These are phyloP conservation scores for Ictidomys tridecemlineatus DNA, from an alignment of 2,113 vertebrate species.

Conservation along the genomic window DNA sequence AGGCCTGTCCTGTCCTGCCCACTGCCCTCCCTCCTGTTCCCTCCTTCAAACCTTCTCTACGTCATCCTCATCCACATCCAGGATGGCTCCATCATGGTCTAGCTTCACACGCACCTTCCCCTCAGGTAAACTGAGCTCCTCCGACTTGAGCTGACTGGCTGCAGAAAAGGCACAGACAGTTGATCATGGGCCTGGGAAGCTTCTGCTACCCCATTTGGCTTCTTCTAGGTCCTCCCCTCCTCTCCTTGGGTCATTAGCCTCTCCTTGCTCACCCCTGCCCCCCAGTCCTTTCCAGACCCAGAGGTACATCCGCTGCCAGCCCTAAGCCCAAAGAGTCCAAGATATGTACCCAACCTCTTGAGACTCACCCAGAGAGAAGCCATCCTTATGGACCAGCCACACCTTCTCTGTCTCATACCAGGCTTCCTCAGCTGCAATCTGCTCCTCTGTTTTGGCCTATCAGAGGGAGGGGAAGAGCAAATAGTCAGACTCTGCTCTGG, in stretches of 20 bases:
- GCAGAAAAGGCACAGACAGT: neutral
- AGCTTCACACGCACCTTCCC: conserved; percentile 96
- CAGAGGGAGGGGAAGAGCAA: neutral
- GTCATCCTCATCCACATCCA: conserved; percentile 98
- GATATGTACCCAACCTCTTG: neutral
- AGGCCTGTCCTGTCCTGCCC: rapidly evolving
- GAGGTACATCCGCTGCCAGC: neutral
- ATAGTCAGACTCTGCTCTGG: neutral
- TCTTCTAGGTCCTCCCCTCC: neutral
- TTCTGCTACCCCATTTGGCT: neutral
- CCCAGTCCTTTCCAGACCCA: neutral
- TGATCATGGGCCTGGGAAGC: neutral
- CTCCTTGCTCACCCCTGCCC: neutral
- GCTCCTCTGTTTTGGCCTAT: conserved; percentile 97
- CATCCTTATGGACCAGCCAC: conserved; percentile 98
- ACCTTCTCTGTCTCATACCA: conserved; percentile 98
- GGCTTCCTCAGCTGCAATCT: conserved; percentile 95
- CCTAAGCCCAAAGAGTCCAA: neutral
- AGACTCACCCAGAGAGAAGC: conserved; percentile 96
- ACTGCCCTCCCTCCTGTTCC: neutral
- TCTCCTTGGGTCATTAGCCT: neutral
- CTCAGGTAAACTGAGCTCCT: conserved; percentile 90
- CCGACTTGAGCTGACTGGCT: conserved; percentile 94
- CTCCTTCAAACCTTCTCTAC: conserved; percentile 93
- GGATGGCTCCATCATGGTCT: conserved; percentile 93